Evolutionary conservation across 2,113 vertebrate genomes (phyloP).

Genomic region (Lepidothrix coronata): DNA sequence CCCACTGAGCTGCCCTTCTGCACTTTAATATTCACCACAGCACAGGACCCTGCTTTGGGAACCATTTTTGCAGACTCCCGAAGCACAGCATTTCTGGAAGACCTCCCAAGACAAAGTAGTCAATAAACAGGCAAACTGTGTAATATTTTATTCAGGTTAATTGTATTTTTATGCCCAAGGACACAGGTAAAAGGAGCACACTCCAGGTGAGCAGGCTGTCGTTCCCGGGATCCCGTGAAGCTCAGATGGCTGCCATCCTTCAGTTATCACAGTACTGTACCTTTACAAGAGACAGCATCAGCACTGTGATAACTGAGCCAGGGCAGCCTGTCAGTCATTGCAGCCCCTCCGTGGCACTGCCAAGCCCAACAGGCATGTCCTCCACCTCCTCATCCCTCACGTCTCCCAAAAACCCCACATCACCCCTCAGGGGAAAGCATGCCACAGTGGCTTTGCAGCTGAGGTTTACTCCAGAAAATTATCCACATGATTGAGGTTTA

Average conservation of each 20-base stretch:
- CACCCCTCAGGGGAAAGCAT: not conserved
- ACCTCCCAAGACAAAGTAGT: not conserved
- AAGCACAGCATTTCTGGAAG: not conserved
- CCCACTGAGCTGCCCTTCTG: accelerated
- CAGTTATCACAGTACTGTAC: constrained; percentile 99
- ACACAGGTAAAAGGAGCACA: accelerated
- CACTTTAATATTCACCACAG: not conserved
- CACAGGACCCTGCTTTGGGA: not conserved
- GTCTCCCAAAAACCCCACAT: accelerated
- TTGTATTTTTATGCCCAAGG: not conserved
- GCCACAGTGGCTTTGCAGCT: not conserved
- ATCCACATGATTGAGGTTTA: too few relatives aligned
- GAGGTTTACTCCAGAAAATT: not conserved
- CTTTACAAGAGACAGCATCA: constrained; percentile 99
- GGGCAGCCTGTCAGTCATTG: constrained; percentile 92
- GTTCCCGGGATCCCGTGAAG: constrained; percentile 40
- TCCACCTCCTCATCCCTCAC: not conserved
- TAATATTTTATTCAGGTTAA: not conserved
- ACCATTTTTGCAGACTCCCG: not conserved
- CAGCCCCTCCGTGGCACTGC: not conserved
- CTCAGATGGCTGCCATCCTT: constrained; percentile 99
- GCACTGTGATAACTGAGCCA: constrained; percentile 99
- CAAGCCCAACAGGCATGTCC: not conserved
- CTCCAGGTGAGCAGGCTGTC: not conserved
- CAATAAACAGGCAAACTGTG: not conserved